Conservation (phyloP, 2,888 invertebrate species). For the Trichogramma evanescens region DNA sequence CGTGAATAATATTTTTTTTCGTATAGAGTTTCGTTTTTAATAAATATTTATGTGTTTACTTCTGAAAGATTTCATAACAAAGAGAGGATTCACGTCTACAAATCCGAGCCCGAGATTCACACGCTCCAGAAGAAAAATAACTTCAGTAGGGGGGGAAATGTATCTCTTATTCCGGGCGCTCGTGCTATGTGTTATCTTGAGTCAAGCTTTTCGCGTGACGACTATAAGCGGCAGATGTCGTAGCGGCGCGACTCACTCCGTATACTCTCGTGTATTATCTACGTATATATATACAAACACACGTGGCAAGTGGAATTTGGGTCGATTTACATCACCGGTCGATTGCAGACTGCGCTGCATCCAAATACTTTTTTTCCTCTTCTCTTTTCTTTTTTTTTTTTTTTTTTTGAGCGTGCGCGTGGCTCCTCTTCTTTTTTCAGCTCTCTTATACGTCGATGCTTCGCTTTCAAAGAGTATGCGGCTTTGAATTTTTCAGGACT, state of each 20-base stretch:
- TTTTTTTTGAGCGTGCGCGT: background rate
- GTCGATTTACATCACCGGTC: constrained; percentile 8
- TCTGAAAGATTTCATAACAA: background rate
- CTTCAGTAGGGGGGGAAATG: background rate
- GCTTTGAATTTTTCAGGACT: too few relatives aligned
- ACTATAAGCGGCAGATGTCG: background rate
- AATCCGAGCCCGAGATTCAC: constrained; percentile 5
- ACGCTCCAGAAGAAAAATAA: background rate
- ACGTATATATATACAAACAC: background rate
- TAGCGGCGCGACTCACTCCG: too few relatives aligned
- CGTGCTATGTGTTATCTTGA: background rate
- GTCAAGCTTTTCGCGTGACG: background rate
- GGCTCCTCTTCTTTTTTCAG: background rate
- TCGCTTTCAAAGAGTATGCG: too few relatives aligned
- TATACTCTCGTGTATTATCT: too few relatives aligned
- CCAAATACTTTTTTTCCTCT: background rate
- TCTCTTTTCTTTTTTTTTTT: background rate
- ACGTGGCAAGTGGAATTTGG: background rate
- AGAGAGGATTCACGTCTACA: background rate
- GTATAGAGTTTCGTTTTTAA: background rate
- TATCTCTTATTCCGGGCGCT: background rate
- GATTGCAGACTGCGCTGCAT: background rate
- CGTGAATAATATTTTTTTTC: background rate
- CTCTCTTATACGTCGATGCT: too few relatives aligned
- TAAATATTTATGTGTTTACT: too few relatives aligned